These are phyloP conservation scores for Lycodopsis pacificus DNA, from an alignment of 2,797 vertebrate genomes.

Conservation along the genomic window DNA sequence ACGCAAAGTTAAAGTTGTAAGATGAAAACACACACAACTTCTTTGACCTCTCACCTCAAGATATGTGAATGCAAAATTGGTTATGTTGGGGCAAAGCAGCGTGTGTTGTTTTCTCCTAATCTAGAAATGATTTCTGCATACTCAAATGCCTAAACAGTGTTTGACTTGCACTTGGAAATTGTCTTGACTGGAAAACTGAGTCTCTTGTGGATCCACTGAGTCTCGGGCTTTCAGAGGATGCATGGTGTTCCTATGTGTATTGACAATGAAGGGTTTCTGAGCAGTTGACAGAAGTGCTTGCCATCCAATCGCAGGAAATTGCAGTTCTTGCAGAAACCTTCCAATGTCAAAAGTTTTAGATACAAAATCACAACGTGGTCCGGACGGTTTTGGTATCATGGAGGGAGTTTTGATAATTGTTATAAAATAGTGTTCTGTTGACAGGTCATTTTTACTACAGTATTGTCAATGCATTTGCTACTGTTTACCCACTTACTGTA, in stretches of 20 bases:
- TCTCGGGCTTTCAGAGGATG: too few relatives aligned
- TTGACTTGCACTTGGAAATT: background rate
- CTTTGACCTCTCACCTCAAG: background rate
- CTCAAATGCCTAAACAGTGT: background rate
- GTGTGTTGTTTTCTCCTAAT: background rate
- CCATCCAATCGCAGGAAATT: background rate
- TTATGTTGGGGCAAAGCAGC: background rate
- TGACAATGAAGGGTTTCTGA: too few relatives aligned
- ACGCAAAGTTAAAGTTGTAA: too few relatives aligned
- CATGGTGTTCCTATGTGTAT: too few relatives aligned
- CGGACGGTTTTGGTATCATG: background rate
- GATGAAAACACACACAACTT: background rate
- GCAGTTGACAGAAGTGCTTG: background rate
- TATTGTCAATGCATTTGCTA: slow-evolving; percentile 7
- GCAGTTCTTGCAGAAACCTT: background rate
- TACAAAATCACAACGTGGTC: background rate
- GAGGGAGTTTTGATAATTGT: background rate
- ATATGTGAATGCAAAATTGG: background rate
- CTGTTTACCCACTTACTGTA: slow-evolving; percentile 1
- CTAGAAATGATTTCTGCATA: background rate
- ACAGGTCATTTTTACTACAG: background rate
- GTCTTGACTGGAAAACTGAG: too few relatives aligned
- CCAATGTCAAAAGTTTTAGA: background rate
- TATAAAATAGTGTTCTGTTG: background rate
- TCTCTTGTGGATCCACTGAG: too few relatives aligned